Base-by-base conservation (phyloP, 1,140 invertebrate species). In the Drosophila aff. region DNA sequence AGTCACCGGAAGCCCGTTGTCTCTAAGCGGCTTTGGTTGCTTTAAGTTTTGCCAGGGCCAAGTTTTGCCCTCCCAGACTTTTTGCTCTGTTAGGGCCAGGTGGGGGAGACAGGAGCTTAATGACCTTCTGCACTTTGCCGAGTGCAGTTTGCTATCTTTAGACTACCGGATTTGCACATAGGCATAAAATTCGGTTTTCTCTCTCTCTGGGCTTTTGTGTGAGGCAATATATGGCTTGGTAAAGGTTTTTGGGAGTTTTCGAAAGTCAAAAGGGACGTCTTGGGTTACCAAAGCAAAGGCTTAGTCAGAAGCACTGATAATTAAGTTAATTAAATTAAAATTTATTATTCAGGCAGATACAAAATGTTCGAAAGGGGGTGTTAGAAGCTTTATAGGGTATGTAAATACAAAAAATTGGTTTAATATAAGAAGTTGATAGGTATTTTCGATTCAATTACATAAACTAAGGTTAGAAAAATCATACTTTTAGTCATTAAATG, bases 11-110 rank as follows among this genome's bases (percentile, higher is more conserved):
- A 72, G 77, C 21, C 53, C 53, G 33, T 31, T 16, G 50, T 33
- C 28, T 52, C 50, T 89, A 87, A 87, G 84, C 84, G 66, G 84
- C 84, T 87, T 87, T 87, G 36, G 69, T 60, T 79, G 78, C 67
- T 67, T 67, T 69, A 72, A 82, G 59, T 71, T 66, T 11, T 55
- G 60, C 59, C 47, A 23, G 36, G 40, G 55, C 57, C 40, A 79
- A 79, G 71, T 83, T 76, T 55, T 50, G 13, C 33, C 41, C 53
- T 60, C 38, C 23, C 44, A 26, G 52, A 50, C 26, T 33, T 67
- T 46, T 58, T 18, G 38, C 26, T 31, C 33, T 18, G 50, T 11
- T n/a, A 38, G 26, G 26, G 18, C 9, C 26, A 21, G 46, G 21
- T 23, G 9, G 26, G 28, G 77, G 13, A 38, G 33, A 23, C 15